Percentiles rank a stretch among this genome's conserved stretches.
Evolutionary conservation across 2,888 invertebrate species (phyloP).

Genomic region (Lamproptera curius): DNA sequence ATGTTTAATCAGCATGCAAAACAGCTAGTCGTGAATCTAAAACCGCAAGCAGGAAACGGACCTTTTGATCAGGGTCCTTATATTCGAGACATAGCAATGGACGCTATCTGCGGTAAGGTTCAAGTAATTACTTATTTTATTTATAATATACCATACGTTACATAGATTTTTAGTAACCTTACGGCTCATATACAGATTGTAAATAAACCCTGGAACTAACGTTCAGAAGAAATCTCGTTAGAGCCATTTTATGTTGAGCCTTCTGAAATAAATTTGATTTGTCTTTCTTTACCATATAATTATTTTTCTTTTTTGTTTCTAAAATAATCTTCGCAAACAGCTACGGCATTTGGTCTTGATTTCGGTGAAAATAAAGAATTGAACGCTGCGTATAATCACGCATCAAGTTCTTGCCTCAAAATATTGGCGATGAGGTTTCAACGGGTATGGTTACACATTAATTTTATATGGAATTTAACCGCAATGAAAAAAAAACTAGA

Average conservation of each 20-base stretch:
- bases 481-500: conserved; percentile 48
- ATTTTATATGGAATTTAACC: conserved; percentile 44
- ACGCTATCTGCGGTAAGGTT: conserved; percentile 23
- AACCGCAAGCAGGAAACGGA: conserved; percentile 39
- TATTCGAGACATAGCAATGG: conserved; percentile 19
- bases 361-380: conserved; percentile 6
- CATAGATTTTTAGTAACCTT: too few species aligned
- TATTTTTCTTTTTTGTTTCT: not conserved
- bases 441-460: conserved; percentile 51
- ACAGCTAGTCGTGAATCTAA: conserved; percentile 39
- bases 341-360: not conserved
- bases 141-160: too few species aligned
- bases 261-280: too few species aligned
- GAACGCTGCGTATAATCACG: conserved; percentile 11
- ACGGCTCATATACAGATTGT: too few species aligned
- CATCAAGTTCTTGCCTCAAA: conserved; percentile 14
- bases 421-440: conserved; percentile 41
- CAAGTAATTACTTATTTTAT: too few species aligned
- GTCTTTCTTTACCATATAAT: too few species aligned
- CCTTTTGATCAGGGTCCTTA: not conserved
- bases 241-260: too few species aligned
- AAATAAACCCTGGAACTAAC: too few species aligned
- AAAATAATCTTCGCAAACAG: not conserved
- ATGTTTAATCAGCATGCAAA: conserved; percentile 49
- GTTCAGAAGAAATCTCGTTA: too few species aligned